phyloP scores from a whole-genome alignment of 2,797 vertebrate genomes.

The Pipistrellus nathusii region DNA sequence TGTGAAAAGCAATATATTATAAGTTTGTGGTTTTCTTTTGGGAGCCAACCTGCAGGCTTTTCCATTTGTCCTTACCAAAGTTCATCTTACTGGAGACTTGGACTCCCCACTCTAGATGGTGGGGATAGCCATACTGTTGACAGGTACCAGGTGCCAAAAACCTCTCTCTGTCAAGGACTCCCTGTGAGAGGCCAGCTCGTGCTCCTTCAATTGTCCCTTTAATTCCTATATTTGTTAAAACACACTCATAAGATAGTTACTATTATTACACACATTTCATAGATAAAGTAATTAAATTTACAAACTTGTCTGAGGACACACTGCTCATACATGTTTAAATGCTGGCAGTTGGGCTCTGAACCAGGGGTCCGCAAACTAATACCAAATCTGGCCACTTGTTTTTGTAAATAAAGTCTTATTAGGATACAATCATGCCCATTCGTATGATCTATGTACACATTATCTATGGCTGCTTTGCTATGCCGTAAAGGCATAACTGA shows the following conservation, averaged over 20 bases:
- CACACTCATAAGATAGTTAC: not conserved
- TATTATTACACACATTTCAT: not conserved
- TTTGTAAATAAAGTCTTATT: not conserved
- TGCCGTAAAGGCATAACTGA: not conserved
- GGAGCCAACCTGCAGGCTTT: not conserved
- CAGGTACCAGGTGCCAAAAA: not conserved
- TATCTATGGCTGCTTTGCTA: not conserved
- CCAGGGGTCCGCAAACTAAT: not conserved
- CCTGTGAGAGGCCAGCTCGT: not conserved
- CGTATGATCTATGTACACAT: not conserved
- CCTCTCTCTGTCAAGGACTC: not conserved
- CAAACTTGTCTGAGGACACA: not conserved
- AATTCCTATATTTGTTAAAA: not conserved
- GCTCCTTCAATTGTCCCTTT: not conserved
- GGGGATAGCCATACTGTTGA: not conserved
- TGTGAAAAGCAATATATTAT: not conserved
- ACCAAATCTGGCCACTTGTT: not conserved
- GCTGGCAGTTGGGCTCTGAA: not conserved
- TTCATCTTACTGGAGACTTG: not conserved
- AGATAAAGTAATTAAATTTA: not conserved
- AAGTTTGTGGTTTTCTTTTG: slow-evolving; percentile 16
- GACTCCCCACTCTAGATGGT: not conserved
- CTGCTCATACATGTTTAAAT: not conserved
- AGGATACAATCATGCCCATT: not conserved
- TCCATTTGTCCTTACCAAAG: not conserved